Evolutionary conservation across 1,140 invertebrate genomes (phyloP), one percentile per base, ranked within the genome.

Genomic region (Drosophila pandora): DNA sequence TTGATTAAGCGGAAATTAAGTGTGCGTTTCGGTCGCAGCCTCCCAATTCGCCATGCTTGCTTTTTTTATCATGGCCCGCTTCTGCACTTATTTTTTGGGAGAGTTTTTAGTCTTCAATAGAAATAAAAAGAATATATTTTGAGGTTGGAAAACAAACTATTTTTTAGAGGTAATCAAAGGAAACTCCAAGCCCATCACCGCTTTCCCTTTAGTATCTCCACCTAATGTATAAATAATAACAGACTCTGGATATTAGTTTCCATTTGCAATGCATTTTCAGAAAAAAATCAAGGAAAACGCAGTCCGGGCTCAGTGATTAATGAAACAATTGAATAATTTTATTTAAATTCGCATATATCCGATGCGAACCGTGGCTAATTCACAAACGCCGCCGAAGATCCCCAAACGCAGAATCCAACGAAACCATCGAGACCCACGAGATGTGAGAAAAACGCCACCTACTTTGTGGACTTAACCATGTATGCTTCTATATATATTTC

Each of bases 261-360:
- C 54, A 64, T 69, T 76, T 49, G 55, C 56, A 68, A 59, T 87
- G 73, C 63, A 87, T 47, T 74, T 74, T 63, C 34, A 17, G 3
- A 37, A 60, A 13, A 30, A 8, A 25, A 25, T 25, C 1, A 25
- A 49, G 8, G 25, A 50, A 73, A 74, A 67, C 37, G 28, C 55
- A 54, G 58, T 48, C 59, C 58, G 61, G 57, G 57, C 47, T 39
- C 30, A 62, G 64, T 87, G 83, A 87, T 87, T 88, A 83, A 87
- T 87, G 84, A 73, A 69, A 45, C 30, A 61, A 83, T 79, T 88
- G 75, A 87, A 87, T 87, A 88, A 88, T 87, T 57, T 87, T 88
- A 87, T 87, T 87, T 89, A 88, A 89, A 87, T 87, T 87, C 83
- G 83, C 83, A 87, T 87, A 87, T 17, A 83, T 87, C 83, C 83